A percentile compares a stretch with the other conserved stretches of the same genome.
These are phyloP conservation scores for Puntigrus tetrazona DNA, from an alignment of 2,113 vertebrate genomes.

Conservation along the genomic window DNA sequence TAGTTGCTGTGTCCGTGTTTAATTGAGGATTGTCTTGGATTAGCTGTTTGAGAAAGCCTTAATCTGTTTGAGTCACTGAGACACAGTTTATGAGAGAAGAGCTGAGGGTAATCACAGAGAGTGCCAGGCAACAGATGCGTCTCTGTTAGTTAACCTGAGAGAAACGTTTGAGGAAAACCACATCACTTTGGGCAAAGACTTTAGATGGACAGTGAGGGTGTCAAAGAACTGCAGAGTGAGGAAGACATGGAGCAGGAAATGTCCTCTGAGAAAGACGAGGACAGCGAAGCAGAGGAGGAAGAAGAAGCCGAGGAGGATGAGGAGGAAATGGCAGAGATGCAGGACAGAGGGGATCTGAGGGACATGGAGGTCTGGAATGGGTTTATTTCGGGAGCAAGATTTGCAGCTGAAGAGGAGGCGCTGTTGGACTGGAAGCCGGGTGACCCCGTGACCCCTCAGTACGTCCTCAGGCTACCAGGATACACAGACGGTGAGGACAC, in stretches of 20 bases:
- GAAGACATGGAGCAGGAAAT: constrained; percentile 31
- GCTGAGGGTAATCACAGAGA: constrained; percentile 32
- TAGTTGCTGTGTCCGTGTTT: constrained; percentile 51
- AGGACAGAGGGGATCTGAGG: constrained; percentile 32
- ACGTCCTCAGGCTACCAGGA: constrained; percentile 59
- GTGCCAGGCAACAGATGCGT: constrained; percentile 7
- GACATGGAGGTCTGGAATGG: constrained; percentile 61
- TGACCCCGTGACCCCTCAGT: constrained; percentile 62
- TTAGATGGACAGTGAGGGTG: constrained; percentile 44
- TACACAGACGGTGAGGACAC: constrained; percentile 64
- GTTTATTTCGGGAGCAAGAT: constrained; percentile 40
- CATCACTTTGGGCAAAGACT: background rate
- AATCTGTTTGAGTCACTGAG: constrained; percentile 61
- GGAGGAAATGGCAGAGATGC: background rate
- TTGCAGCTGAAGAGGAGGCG: constrained; percentile 24
- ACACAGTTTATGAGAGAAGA: constrained; percentile 34
- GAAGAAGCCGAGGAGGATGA: background rate
- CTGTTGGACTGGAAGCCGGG: constrained; percentile 52
- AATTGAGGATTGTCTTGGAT: constrained; percentile 64
- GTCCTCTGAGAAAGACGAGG: constrained; percentile 33
- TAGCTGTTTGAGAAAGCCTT: constrained; percentile 54
- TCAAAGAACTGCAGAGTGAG: constrained; percentile 31
- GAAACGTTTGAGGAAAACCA: background rate
- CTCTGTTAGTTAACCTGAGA: background rate
- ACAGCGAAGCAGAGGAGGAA: background rate